Base-by-base conservation (phyloP, 2,113 vertebrate genomes). In the zebrafish (Danio rerio) region DNA sequence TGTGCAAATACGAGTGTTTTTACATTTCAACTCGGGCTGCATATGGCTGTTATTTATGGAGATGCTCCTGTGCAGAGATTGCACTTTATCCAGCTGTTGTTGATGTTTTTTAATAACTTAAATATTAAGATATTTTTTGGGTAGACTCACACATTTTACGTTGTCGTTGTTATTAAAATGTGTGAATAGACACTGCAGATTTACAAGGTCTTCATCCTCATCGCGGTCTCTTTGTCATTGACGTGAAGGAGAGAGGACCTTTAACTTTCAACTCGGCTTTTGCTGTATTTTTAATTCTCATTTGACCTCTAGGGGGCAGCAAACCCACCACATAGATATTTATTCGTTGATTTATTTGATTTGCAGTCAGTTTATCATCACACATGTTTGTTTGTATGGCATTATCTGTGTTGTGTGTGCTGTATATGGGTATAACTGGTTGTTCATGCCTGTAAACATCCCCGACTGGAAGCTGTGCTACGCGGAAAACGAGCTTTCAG, bases 391-490 rank as follows among this genome's bases (percentile, higher is more conserved):
- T 63, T 9, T 70, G 53, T 59, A 43, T 21, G 12, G 15, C n/a
- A 13, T 53, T 31, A 18, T 50, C 74, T 16, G 42, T 31, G 31
- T 31, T 31, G 3, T 2, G 31, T 31, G 31, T 31, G 31, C 31
- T 31, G 31, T 31, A 47, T 49, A 15, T 77, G 63, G 68, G 55
- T 61, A 31, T n/a, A 59, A 62, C 68, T 88, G 90, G 88, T 91
- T 88, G 95, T 90, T 93, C 91, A 95, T 88, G 88, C 93, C 87
- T 97, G 96, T 97, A 97, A 97, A 97, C 96, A 97, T 96, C 96
- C 96, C 96, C 96, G 96, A 97, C 96, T 97, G 96, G 96, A 96
- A 97, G 96, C 95, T 97, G 95, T 94, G 85, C 88, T 68, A 85
- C 77, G 85, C 68, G 6, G 12, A 11, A 86, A 81, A 80, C 80